Evolutionary conservation across 2,888 invertebrate species (phyloP), one percentile per base, ranked within the genome.

Genomic region (Orchesellides sinensis): DNA sequence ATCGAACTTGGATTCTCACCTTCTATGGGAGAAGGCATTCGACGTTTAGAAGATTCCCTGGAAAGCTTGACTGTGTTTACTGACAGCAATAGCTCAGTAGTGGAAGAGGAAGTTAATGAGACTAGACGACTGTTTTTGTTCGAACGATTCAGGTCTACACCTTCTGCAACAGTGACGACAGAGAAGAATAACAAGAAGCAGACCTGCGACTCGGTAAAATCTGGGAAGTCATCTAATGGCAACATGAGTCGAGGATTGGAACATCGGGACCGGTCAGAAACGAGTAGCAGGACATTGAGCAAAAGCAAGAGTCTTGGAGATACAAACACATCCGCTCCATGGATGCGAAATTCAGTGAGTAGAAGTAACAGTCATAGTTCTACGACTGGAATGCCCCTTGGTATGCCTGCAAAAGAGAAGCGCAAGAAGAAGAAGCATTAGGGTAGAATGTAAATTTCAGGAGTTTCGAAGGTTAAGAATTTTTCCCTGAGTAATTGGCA

Each of bases 341-440:
- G 83, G 83, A 32, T 63, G 66, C 83, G 75, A 52, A 61, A 83
- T 40, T 80, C 83, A 35, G 83, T 84, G 25, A 84, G 75, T 66
- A 69, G 83, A 74, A 84, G 84, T 47, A 83, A 72, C 32, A 84
- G 84, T 80, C 84, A 84, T 40, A 78, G 61, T 72, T 72, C 77
- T 72, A 45, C 83, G 19, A 61, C 83, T 3, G 72, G 83, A 63
- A 66, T 65, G 40, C 59, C 77, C 66, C 66, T 68, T 65, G 83
- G 83, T 14, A 83, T 87, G 73, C 85, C 84, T 35, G 83, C 83
- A 23, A 87, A 87, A 78, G 86, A 86, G 66, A 86, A 86, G 70
- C 80, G 86, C 14, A 87, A 85, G 73, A 87, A 87, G 84, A 87
- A 87, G 65, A 87, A 87, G 52, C 87, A 87, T 54, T 84, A 86